Percentiles rank a stretch among this genome's conserved stretches.
Evolutionary conservation across 1,140 invertebrate genomes (phyloP).

Genomic region (Aphelinus atriplicis): DNA sequence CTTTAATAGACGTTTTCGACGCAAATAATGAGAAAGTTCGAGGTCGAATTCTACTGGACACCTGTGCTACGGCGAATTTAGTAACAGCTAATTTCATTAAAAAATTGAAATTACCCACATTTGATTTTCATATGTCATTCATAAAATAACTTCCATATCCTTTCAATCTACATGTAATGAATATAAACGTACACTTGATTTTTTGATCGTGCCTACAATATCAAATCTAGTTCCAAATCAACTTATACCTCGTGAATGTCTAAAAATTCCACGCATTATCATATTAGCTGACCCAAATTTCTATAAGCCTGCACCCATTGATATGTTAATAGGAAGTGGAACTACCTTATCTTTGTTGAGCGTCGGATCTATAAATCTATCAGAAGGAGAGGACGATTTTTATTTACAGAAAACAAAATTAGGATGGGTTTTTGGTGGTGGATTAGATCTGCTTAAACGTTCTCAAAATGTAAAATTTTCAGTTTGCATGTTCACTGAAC

Average conservation of each 20-base stretch:
- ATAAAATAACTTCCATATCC: background rate
- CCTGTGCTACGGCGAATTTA: conserved; percentile 36
- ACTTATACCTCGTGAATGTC: background rate
- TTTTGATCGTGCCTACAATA: conserved; percentile 24
- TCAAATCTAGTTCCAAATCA: background rate
- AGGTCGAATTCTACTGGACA: conserved; percentile 36
- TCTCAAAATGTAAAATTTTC: too few species aligned
- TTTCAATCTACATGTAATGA: conserved; percentile 5
- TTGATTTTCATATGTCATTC: conserved; percentile 15
- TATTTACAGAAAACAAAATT: conserved; percentile 1
- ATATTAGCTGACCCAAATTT: too few species aligned
- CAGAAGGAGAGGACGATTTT: too few species aligned
- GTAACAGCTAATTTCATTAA: conserved; percentile 24
- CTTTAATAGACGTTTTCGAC: background rate
- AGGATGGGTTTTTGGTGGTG: too few species aligned
- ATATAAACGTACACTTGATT: conserved; percentile 15
- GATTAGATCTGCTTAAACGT: too few species aligned
- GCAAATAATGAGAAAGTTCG: background rate
- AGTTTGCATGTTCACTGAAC: background rate
- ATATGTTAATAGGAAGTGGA: too few species aligned
- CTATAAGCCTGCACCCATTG: too few species aligned
- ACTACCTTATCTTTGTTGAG: too few species aligned
- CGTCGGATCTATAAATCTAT: too few species aligned
- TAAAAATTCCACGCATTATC: conserved; percentile 12
- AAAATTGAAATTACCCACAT: conserved; percentile 25